Evolutionary conservation across 2,113 vertebrate species (phyloP).

Genomic region (Toxotes jaculatrix): DNA sequence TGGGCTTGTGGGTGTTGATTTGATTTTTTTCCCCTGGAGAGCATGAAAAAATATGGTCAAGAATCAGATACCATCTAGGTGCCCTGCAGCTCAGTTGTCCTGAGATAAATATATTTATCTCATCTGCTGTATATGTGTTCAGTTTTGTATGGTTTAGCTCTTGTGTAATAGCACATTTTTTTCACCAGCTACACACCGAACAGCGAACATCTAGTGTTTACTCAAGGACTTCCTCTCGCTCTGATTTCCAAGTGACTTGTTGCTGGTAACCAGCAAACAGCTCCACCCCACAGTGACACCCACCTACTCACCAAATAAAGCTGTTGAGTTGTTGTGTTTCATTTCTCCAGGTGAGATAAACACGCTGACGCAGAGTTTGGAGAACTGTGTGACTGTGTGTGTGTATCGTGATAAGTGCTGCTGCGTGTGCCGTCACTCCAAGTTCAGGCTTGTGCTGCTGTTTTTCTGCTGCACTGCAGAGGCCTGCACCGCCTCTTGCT

Average conservation of each 20-base stretch:
- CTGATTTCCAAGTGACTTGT: conserved; percentile 70
- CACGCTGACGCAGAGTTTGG: conserved; percentile 24
- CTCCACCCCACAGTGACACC: conserved; percentile 35
- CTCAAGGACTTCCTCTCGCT: conserved; percentile 46
- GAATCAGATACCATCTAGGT: conserved; percentile 4
- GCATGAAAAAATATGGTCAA: conserved; percentile 2
- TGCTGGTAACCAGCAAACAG: conserved; percentile 61
- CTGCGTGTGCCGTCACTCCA: conserved; percentile 67
- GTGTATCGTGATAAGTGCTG: conserved; percentile 60
- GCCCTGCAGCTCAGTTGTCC: conserved; percentile 1
- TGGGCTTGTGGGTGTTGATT: conserved; percentile 6
- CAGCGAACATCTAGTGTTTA: conserved; percentile 58
- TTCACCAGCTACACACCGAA: conserved; percentile 33
- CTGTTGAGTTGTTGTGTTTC: conserved; percentile 30
- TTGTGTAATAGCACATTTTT: conserved; percentile 35
- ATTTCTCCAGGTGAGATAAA: conserved; percentile 49
- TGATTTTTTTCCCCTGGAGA: not conserved
- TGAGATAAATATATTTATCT: conserved; percentile 31
- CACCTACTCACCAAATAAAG: conserved; percentile 50
- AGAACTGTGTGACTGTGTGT: conserved; percentile 50
- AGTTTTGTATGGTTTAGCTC: conserved; percentile 42
- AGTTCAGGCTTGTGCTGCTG: conserved; percentile 75
- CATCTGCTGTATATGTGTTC: conserved; percentile 31
- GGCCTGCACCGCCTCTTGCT: conserved; percentile 76
- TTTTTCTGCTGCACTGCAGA: conserved; percentile 84